Percentiles rank a stretch among this genome's conserved stretches.
These are phyloP conservation scores for Tubiluchus corallicola DNA, from an alignment of 2,888 invertebrate genomes.

Conservation along the genomic window DNA sequence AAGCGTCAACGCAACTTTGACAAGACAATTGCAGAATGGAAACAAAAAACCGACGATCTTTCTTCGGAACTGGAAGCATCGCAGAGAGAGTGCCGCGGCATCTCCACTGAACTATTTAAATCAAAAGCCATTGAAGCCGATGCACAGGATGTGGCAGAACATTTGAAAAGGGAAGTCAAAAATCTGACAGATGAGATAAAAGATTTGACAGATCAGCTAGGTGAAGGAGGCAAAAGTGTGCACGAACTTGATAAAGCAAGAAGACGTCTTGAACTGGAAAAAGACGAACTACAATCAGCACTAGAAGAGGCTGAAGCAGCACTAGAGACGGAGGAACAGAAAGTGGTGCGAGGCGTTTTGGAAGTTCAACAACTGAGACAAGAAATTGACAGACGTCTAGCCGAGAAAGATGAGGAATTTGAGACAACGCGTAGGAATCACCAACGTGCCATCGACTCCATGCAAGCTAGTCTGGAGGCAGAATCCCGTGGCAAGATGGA, in stretches of 20 bases:
- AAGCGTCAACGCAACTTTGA: slow-evolving; percentile 99
- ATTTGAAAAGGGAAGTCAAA: slow-evolving; percentile 97
- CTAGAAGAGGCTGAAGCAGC: slow-evolving; percentile 98
- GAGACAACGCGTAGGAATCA: slow-evolving; percentile 97
- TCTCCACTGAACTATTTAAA: slow-evolving; percentile 98
- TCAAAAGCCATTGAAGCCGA: slow-evolving; percentile 91
- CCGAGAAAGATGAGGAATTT: slow-evolving; percentile 99
- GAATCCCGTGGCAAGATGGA: slow-evolving; percentile 99
- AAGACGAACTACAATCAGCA: slow-evolving; percentile 97
- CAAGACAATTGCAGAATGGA: slow-evolving; percentile 99
- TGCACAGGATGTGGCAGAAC: slow-evolving; percentile 89
- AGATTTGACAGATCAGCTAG: slow-evolving; percentile 96
- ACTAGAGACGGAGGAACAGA: slow-evolving; percentile 98
- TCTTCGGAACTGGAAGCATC: slow-evolving; percentile 93
- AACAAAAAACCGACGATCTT: slow-evolving; percentile 91
- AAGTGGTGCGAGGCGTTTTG: slow-evolving; percentile 76
- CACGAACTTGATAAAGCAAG: slow-evolving; percentile 98
- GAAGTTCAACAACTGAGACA: slow-evolving; percentile 96
- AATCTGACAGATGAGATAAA: slow-evolving; percentile 94
- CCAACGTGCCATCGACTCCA: slow-evolving; percentile 96
- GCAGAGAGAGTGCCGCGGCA: slow-evolving; percentile 98
- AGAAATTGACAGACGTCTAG: slow-evolving; percentile 97
- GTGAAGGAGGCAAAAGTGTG: slow-evolving; percentile 97
- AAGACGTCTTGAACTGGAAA: slow-evolving; percentile 95
- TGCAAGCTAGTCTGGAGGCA: slow-evolving; percentile 98